Evolutionary conservation across 2,113 vertebrate genomes (phyloP).

Genomic region (Myotis yumanensis): DNA sequence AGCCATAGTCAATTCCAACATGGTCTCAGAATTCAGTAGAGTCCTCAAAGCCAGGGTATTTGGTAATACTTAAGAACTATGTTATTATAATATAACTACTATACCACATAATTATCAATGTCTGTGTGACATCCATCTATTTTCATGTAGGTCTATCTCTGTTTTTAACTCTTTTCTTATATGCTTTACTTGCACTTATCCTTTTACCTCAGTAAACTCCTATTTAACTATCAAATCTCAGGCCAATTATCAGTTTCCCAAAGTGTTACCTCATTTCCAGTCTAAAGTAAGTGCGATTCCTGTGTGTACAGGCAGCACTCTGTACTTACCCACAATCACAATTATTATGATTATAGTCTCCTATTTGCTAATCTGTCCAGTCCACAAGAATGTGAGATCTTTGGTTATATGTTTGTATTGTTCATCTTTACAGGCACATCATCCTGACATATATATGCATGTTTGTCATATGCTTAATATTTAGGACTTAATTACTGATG

Average conservation of each 20-base stretch:
- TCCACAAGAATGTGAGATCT: background rate
- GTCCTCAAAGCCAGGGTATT: background rate
- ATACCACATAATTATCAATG: background rate
- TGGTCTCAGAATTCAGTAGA: background rate
- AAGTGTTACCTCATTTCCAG: background rate
- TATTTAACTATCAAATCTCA: background rate
- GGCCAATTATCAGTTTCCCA: background rate
- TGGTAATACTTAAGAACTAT: background rate
- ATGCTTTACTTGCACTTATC: background rate
- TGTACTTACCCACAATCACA: background rate
- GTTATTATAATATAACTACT: background rate
- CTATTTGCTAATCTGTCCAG: background rate
- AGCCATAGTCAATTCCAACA: background rate
- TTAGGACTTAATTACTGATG: background rate
- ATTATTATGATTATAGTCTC: background rate
- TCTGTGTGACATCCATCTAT: background rate
- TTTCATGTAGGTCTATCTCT: background rate
- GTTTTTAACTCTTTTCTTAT: conserved; percentile 25
- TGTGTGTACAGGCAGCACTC: background rate
- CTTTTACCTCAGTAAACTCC: background rate
- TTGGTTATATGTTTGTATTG: background rate
- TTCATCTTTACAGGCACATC: background rate
- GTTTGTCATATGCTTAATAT: conserved; percentile 14
- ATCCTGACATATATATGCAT: background rate
- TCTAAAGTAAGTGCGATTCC: background rate